Conservation (phyloP, 2,797 vertebrate species). For the Cyclura pinguis region DNA sequence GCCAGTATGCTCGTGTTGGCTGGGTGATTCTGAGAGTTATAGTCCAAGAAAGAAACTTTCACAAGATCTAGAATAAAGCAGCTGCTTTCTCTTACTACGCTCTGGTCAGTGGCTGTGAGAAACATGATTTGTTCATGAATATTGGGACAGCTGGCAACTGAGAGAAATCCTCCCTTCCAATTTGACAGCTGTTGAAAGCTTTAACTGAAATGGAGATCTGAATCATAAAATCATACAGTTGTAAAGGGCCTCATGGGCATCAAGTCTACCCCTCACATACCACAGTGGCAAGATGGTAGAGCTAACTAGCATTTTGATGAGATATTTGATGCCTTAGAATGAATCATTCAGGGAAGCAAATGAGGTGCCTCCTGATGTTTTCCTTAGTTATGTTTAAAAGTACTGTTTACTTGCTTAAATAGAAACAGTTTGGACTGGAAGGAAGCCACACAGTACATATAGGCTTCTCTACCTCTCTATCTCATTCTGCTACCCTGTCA, state of each 20-base stretch:
- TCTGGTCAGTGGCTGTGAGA: too few species aligned
- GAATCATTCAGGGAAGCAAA: slow-evolving; percentile 1
- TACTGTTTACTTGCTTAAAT: slow-evolving; percentile 23
- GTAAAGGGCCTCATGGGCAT: too few species aligned
- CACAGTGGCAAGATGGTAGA: not conserved
- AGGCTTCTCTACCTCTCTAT: not conserved
- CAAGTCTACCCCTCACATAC: too few species aligned
- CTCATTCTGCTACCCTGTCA: not conserved
- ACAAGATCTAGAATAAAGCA: not conserved
- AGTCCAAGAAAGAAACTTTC: not conserved
- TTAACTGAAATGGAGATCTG: not conserved
- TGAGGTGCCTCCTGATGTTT: slow-evolving; percentile 10
- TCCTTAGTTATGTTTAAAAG: slow-evolving; percentile 22
- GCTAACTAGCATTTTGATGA: not conserved
- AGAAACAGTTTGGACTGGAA: slow-evolving; percentile 25
- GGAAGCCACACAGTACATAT: not conserved
- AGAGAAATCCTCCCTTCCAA: not conserved
- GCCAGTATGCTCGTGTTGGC: too few species aligned
- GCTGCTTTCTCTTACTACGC: not conserved
- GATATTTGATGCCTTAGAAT: not conserved
- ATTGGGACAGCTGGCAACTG: not conserved
- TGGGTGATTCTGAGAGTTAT: not conserved
- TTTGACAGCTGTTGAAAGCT: not conserved
- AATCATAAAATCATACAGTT: too few species aligned
- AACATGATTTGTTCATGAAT: not conserved